phyloP scores from a whole-genome alignment of 2,113 vertebrate species.

The Labrus mixtus region DNA sequence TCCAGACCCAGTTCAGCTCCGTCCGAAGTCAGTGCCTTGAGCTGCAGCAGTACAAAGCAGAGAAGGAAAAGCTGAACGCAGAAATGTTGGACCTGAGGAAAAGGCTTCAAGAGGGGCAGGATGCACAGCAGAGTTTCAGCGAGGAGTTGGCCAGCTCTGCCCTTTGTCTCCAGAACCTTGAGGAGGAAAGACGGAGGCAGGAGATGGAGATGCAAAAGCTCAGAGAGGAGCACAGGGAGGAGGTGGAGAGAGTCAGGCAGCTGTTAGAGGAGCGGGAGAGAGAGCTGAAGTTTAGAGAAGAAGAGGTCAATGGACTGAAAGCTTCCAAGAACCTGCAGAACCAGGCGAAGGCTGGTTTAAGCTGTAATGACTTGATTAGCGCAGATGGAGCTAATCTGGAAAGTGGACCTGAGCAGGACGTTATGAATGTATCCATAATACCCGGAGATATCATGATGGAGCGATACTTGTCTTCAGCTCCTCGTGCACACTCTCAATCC shows the following conservation, averaged over 20 bases:
- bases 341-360: slow-evolving; percentile 53
- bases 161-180: slow-evolving; percentile 65
- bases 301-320: slow-evolving; percentile 56
- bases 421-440: slow-evolving; percentile 27
- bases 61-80: slow-evolving; percentile 82
- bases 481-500: slow-evolving; percentile 43
- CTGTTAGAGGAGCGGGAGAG: slow-evolving; percentile 68
- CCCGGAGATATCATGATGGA: slow-evolving; percentile 77
- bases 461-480: slow-evolving; percentile 82
- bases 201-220: slow-evolving; percentile 64
- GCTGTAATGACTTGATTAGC: slow-evolving; percentile 20
- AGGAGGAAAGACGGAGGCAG: slow-evolving; percentile 56
- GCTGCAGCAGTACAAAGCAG: slow-evolving; percentile 78
- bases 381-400: slow-evolving; percentile 32
- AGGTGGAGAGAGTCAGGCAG: slow-evolving; percentile 62
- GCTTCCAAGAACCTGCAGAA: slow-evolving; percentile 66
- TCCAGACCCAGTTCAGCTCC: slow-evolving; percentile 74
- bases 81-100: slow-evolving; percentile 80
- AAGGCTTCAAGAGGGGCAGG: slow-evolving; percentile 70
- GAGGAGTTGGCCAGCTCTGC: slow-evolving; percentile 66
- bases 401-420: slow-evolving; percentile 35
- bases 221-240: slow-evolving; percentile 62
- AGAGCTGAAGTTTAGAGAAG: slow-evolving; percentile 62
- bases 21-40: slow-evolving; percentile 78
- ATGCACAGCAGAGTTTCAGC: slow-evolving; percentile 64